phyloP scores from a whole-genome alignment of 2,797 vertebrate genomes.

The Sphaeramia orbicularis region DNA sequence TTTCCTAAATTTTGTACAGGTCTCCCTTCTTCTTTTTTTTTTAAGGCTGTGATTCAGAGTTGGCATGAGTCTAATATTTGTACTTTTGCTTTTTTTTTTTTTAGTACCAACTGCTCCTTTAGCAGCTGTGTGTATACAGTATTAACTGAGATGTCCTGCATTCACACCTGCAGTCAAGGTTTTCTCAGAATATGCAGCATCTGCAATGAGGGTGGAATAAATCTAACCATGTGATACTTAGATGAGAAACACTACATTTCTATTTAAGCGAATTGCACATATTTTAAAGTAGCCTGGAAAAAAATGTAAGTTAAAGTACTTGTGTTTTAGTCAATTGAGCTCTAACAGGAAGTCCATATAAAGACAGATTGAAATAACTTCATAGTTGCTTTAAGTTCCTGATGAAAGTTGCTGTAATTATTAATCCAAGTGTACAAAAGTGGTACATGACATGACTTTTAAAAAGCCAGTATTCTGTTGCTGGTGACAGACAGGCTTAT shows the following conservation, averaged over 20 bases:
- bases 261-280: background rate
- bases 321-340: too few species aligned
- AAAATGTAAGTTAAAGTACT: background rate
- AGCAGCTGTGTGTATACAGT: constrained; percentile 17
- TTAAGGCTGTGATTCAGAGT: constrained; percentile 76
- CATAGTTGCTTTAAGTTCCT: too few species aligned
- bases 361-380: too few species aligned
- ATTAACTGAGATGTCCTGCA: constrained; percentile 9
- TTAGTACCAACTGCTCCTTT: constrained; percentile 12
- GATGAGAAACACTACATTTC: background rate
- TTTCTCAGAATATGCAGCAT: constrained; percentile 16
- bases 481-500: background rate
- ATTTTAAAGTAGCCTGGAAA: background rate
- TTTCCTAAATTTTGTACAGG: constrained; percentile 53
- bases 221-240: constrained; percentile 8
- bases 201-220: constrained; percentile 12
- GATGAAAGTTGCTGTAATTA: too few species aligned
- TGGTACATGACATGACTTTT: background rate
- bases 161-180: constrained; percentile 23
- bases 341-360: too few species aligned
- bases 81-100: constrained; percentile 15
- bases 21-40: constrained; percentile 48
- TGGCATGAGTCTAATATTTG: constrained; percentile 20
- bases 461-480: background rate
- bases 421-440: too few species aligned